Evolutionary conservation across 2,888 invertebrate genomes (phyloP), one percentile per base, ranked within the genome.

Genomic region (Lepeophtheirus nordmannii): DNA sequence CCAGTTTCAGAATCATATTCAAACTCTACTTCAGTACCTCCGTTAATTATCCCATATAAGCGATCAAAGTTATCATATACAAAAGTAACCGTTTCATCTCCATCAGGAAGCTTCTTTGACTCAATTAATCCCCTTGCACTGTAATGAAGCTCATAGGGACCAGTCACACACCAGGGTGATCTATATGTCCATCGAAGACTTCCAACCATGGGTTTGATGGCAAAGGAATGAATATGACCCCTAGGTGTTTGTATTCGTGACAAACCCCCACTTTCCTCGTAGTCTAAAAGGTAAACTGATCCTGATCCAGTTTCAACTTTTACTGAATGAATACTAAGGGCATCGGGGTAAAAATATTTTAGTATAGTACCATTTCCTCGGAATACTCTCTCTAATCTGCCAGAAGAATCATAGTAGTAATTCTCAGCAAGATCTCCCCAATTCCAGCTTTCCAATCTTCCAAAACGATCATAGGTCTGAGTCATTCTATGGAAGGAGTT

Each of bases 341-440:
- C 86, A 72, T 92, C 91, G 75, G 91, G 87, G 76, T 93, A 94
- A 0, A 89, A 86, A 74, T 92, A 94, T 1, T 88, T 83, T 77
- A 92, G 84, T 0, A 89, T 87, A 0, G 90, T 89, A 1, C 89
- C 88, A 74, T 92, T 92, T 7, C 89, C 87, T 73, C 91, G 89
- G 71, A 87, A 86, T 68, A 91, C 90, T 76, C 92, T 91, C 71
- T 85, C 86, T 22, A 96, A 77, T 71, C 92, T 81, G 10, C 94
- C 93, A 67, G 88, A 87, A 72, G 89, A 81, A 73, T 93, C 92
- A 72, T 91, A 94, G 1, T 86, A 86, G 71, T 92, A 91, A 0
- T 85, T 87, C 78, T 93, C 93, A 72, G 85, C 86, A 8, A 92
- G 79, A 69, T 89, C 87, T 30, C 92, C 93, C 87, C 93, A 91